These are phyloP conservation scores for Kuschelorhynchus macadamiae DNA, from an alignment of 2,888 invertebrate species.

Conservation along the genomic window DNA sequence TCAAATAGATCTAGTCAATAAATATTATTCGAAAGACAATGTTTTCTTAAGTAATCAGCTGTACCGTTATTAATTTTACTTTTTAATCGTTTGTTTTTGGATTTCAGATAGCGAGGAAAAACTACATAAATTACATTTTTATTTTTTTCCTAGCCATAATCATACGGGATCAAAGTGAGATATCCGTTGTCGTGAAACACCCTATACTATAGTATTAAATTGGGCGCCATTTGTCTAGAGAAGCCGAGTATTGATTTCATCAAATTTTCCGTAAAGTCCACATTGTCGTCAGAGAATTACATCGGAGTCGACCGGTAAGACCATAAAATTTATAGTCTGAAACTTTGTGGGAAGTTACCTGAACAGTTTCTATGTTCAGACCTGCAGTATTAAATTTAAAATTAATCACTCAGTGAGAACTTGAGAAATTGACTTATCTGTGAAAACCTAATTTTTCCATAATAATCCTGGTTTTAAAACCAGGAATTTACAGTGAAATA, in stretches of 20 bases:
- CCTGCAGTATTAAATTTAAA: background rate
- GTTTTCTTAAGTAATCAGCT: too few relatives aligned
- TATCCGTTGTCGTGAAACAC: too few relatives aligned
- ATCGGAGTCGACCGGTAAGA: conserved; percentile 17
- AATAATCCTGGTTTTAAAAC: too few relatives aligned
- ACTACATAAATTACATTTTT: too few relatives aligned
- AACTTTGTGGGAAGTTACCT: conserved; percentile 18
- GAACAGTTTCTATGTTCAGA: background rate
- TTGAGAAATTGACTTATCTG: background rate
- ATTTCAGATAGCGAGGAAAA: too few relatives aligned
- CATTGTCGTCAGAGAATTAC: conserved; percentile 31
- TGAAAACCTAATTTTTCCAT: background rate
- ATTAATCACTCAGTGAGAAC: background rate
- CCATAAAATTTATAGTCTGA: conserved; percentile 24
- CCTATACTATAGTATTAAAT: background rate
- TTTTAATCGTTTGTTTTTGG: too few relatives aligned
- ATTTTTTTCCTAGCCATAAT: too few relatives aligned
- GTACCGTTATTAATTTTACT: too few relatives aligned
- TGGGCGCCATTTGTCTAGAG: conserved; percentile 1
- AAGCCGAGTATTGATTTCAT: conserved; percentile 27
- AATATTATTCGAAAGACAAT: too few relatives aligned
- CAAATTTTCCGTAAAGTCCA: conserved; percentile 31
- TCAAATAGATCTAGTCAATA: too few relatives aligned
- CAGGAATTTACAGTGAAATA: too few relatives aligned
- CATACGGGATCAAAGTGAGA: too few relatives aligned